Percentiles rank a stretch among this genome's conserved stretches.
Evolutionary conservation across 2,113 vertebrate species (phyloP).

Genomic region (Lophura nycthemera): DNA sequence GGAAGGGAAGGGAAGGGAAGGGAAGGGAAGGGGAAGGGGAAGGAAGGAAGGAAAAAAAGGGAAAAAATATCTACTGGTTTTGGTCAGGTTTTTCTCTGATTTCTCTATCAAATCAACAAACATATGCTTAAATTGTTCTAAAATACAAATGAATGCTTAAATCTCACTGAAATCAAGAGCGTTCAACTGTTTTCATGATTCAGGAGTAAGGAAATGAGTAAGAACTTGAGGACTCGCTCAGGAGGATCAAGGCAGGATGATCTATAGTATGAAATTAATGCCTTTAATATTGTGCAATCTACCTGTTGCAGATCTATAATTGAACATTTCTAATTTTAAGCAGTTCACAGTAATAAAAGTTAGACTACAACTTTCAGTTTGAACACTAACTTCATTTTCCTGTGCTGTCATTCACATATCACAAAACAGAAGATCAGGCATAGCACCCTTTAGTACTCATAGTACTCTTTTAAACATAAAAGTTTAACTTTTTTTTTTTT

Average conservation of each 20-base stretch:
- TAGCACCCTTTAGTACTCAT: not conserved
- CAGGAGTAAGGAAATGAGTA: conserved; percentile 49
- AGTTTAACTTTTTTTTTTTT: not conserved
- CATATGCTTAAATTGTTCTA: not conserved
- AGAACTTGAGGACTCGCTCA: conserved; percentile 10
- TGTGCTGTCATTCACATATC: not conserved
- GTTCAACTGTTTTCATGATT: conserved; percentile 45
- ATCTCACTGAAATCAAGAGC: not conserved
- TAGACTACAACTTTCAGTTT: not conserved
- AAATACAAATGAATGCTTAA: not conserved
- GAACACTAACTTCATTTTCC: not conserved
- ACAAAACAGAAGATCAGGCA: not conserved
- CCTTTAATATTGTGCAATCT: conserved; percentile 41
- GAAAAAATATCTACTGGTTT: not conserved
- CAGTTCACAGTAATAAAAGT: not conserved
- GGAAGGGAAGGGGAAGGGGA: not conserved
- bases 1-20: too few species aligned
- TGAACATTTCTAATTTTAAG: conserved; percentile 38
- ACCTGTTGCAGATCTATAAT: conserved; percentile 16
- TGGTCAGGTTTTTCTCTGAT: not conserved
- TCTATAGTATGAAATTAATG: not conserved
- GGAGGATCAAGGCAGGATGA: conserved; percentile 4
- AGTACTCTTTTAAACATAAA: not conserved
- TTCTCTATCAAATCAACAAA: not conserved
- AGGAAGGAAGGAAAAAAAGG: not conserved